Conservation (phyloP, 92 coral and sea anemone species). For the Umimayanthus chanpuru region DNA sequence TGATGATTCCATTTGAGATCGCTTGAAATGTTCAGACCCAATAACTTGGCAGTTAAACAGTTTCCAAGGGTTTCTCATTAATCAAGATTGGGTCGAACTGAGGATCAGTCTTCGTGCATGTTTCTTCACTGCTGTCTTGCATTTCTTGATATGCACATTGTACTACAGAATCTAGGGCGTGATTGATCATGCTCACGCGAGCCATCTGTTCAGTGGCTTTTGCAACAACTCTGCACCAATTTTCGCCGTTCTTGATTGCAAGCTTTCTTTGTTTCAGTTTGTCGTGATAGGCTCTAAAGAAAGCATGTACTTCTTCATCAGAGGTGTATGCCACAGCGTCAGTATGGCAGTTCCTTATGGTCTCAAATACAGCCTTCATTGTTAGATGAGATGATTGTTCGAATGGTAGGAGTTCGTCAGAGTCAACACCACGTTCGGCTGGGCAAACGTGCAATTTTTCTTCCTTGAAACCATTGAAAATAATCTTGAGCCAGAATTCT, state of each 20-base stretch:
- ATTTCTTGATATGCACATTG: slow-evolving; percentile 10
- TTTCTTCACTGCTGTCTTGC: neutral
- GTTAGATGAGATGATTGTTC: slow-evolving; percentile 8
- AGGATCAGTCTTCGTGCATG: too few species aligned
- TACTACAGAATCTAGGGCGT: slow-evolving; percentile 48
- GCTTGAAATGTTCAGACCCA: too few species aligned
- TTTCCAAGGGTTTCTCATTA: too few species aligned
- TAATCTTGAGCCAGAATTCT: slow-evolving; percentile 35
- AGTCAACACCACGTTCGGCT: slow-evolving; percentile 54
- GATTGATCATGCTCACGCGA: slow-evolving; percentile 55
- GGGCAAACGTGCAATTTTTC: slow-evolving; percentile 53
- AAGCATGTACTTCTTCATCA: slow-evolving; percentile 40
- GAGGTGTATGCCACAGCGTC: slow-evolving; percentile 31
- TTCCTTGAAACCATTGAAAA: slow-evolving; percentile 54
- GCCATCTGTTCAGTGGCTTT: slow-evolving; percentile 60
- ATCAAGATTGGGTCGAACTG: too few species aligned
- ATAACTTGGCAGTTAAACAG: too few species aligned
- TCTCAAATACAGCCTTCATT: slow-evolving; percentile 46
- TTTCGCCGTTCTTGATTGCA: slow-evolving; percentile 41
- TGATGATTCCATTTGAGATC: too few species aligned
- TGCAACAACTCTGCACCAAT: slow-evolving; percentile 49
- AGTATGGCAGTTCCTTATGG: slow-evolving; percentile 37
- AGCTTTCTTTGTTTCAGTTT: slow-evolving; percentile 54
- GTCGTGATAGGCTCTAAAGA: slow-evolving; percentile 49
- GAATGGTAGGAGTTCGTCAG: slow-evolving; percentile 49